These are phyloP conservation scores for Eubasilissa regina DNA, from an alignment of 1,140 invertebrate genomes.

Conservation along the genomic window DNA sequence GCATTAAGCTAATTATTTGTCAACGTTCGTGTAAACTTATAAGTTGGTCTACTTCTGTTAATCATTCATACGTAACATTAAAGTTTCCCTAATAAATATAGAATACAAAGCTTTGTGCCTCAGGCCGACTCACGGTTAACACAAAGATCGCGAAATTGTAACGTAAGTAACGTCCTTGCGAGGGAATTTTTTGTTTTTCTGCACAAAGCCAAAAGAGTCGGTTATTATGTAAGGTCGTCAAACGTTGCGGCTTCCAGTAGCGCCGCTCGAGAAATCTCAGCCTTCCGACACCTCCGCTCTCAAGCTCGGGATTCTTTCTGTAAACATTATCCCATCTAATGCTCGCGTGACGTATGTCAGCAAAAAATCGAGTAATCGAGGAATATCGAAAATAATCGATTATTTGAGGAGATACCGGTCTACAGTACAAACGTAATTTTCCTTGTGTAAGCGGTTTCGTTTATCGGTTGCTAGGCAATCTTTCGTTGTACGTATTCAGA, in stretches of 20 bases:
- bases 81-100: too few relatives aligned
- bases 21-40: too few relatives aligned
- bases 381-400: conserved; percentile 29
- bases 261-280: too few relatives aligned
- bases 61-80: too few relatives aligned
- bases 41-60: too few relatives aligned
- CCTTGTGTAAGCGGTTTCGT: conserved; percentile 10
- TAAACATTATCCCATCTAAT: background rate
- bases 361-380: background rate
- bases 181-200: too few relatives aligned
- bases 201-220: background rate
- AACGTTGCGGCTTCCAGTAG: conserved; percentile 10
- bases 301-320: background rate
- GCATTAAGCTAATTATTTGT: too few relatives aligned
- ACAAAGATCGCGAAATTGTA: too few relatives aligned
- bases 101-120: too few relatives aligned
- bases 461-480: conserved; percentile 29
- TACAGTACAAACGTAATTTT: background rate
- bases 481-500: background rate
- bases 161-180: too few relatives aligned
- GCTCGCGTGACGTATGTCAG: background rate
- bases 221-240: conserved; percentile 4
- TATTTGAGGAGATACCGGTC: background rate
- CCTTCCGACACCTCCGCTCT: background rate
- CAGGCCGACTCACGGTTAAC: too few relatives aligned